Evolutionary conservation across 1,140 invertebrate species (phyloP).

Genomic region (Euura lappo): DNA sequence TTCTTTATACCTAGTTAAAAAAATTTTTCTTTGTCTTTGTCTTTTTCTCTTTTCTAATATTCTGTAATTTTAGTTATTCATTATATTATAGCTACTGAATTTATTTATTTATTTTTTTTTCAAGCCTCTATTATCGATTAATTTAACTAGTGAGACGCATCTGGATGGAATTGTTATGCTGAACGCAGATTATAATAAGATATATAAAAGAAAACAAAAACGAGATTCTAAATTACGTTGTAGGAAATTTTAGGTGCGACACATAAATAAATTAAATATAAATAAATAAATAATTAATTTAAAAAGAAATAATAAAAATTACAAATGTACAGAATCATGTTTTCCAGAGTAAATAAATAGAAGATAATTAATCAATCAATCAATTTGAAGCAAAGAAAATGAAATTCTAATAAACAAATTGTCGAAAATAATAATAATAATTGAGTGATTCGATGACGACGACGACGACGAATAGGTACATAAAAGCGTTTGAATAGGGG

Average conservation of each 20-base stretch:
- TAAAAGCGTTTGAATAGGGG: neutral
- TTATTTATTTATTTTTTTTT: too few relatives aligned
- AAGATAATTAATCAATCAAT: neutral
- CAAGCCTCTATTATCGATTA: too few relatives aligned
- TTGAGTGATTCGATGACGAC: neutral
- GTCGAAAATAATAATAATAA: neutral
- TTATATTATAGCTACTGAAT: too few relatives aligned
- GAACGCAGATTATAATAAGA: neutral
- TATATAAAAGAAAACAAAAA: neutral
- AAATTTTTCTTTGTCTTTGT: neutral
- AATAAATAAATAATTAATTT: neutral
- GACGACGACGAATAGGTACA: neutral
- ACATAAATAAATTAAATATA: neutral
- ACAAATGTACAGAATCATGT: neutral
- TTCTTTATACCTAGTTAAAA: neutral
- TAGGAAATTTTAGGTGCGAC: neutral
- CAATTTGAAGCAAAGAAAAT: neutral
- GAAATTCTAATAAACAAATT: neutral
- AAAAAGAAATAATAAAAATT: neutral
- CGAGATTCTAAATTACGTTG: neutral
- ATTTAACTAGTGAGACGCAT: neutral
- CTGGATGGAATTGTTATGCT: conserved; percentile 1
- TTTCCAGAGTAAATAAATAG: neutral
- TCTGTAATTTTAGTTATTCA: neutral
- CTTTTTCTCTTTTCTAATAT: neutral